Base-by-base conservation (phyloP, 2,888 invertebrate genomes). In the Emmelina monodactyla region DNA sequence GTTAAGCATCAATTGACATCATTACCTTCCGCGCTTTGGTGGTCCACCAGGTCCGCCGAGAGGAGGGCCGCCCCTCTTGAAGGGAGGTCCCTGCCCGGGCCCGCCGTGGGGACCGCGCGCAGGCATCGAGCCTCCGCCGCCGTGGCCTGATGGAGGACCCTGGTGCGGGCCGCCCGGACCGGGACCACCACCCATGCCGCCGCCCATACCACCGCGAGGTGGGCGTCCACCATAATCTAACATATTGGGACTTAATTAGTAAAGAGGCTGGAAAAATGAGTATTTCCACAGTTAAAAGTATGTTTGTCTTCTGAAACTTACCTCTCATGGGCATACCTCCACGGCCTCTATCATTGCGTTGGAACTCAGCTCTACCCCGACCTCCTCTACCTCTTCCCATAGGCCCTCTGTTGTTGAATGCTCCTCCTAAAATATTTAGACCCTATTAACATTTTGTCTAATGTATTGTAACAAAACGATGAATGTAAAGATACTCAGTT, bases 261-360 rank as follows among this genome's bases (percentile, higher is more conserved):
- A 19, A 32, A 29, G n/a, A n/a, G n/a, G n/a, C n/a, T n/a, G n/a
- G n/a, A n/a, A n/a, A n/a, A n/a, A n/a, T n/a, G n/a, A n/a, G n/a
- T n/a, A n/a, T n/a, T n/a, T 19, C 9, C 19, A 19, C 19, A 19
- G 19, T 19, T 6, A 6, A 6, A 19, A 9, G 9, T 19, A 19
- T 19, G 5, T 9, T 9, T 19, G 5, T 19, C 5, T 25, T 25
- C 6, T 25, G 30, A 15, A 19, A 28, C 11, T 40, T 45, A 71
- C 78, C 78, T 69, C 78, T 67, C 75, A 76, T 75, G 3, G 63
- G 70, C 75, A 75, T 73, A 32, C 76, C 76, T 22, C 76, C 67
- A 22, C 71, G 55, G 1, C 73, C 76, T 38, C 75, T 57, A 32
- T 73, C 76, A 41, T 61, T 67, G 19, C 73, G 55, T 10, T 59